phyloP scores from a whole-genome alignment of 2,113 vertebrate species.

The Dendropsophus ebraccatus region DNA sequence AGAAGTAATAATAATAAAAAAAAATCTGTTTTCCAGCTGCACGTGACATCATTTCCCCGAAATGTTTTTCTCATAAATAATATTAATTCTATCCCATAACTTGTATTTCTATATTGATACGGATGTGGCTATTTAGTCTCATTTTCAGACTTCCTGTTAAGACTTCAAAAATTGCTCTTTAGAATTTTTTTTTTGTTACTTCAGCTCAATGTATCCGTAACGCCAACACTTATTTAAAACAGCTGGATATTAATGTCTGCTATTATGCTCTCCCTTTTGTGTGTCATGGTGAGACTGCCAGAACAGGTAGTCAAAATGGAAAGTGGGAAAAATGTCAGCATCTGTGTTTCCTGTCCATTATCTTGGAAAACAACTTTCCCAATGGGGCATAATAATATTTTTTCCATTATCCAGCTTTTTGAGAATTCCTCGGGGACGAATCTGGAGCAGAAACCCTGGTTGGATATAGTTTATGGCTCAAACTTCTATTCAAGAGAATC shows the following conservation, averaged over 20 bases:
- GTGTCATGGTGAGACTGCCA: conserved; percentile 70
- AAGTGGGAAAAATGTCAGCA: conserved; percentile 75
- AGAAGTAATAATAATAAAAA: neutral
- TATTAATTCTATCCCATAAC: conserved; percentile 42
- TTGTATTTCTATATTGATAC: conserved; percentile 54
- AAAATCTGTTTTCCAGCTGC: conserved; percentile 49
- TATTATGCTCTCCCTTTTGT: conserved; percentile 57
- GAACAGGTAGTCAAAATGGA: conserved; percentile 82
- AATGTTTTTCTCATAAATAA: conserved; percentile 60
- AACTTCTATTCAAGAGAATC: conserved; percentile 74
- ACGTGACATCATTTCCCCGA: conserved; percentile 38
- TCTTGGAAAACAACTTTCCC: conserved; percentile 87
- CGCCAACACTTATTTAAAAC: conserved; percentile 75
- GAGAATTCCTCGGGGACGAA: conserved; percentile 78
- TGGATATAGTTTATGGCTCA: conserved; percentile 91
- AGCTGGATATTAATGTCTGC: conserved; percentile 69
- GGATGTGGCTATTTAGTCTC: conserved; percentile 55
- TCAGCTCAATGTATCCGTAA: conserved; percentile 65
- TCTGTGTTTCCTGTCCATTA: conserved; percentile 68
- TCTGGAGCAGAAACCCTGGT: conserved; percentile 78
- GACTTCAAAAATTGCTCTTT: conserved; percentile 59
- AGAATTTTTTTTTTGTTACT: conserved; percentile 59
- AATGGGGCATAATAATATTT: conserved; percentile 80
- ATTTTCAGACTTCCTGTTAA: conserved; percentile 65
- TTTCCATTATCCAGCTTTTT: conserved; percentile 80